Evolutionary conservation across 1,140 invertebrate genomes (phyloP), one percentile per base, ranked within the genome.

Genomic region (Heliconius melpomene): DNA sequence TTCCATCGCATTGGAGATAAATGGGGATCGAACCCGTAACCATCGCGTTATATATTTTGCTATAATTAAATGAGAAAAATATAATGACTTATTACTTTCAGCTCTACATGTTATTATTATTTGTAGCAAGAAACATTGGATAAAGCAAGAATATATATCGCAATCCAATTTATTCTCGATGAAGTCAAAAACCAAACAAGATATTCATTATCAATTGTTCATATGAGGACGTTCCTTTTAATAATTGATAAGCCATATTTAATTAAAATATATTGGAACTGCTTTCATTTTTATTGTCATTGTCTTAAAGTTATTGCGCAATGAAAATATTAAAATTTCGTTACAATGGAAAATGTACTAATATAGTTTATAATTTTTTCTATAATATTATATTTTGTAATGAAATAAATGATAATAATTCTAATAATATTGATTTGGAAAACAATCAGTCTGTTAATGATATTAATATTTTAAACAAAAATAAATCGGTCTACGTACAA

Each of bases 181-280:
- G 23, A 66, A 26, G 23, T 66, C 23, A 66, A 26, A 26, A 66
- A 16, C 13, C 60, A 66, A 66, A 66, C 6, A 66, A 26, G 23
- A 26, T 57, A 26, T 29, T 66, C 11, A 26, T 66, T 66, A 66
- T 66, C 26, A 66, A 66, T 66, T 66, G 60, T 26, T 66, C 60
- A 29, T 66, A 66, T 29, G 23, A 23, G 9, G 2, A 29, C 9
- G 60, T 66, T 26, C 13, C 23, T 29, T n/a, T 66, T 66, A 66
- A 38, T 46, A 36, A 46, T 50, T 76, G 75, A 76, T 76, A 76
- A 76, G 66, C 36, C 60, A 1, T 18, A 75, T 36, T 75, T 66
- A 70, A 76, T 76, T 76, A 40, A 75, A 76, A 76, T 13, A 13
- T 66, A 26, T 46, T 66, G 60, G 23, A 11, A 26, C 11, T 66